Conservation (phyloP, 2,888 invertebrate genomes). For the Nymphalis c-album region DNA sequence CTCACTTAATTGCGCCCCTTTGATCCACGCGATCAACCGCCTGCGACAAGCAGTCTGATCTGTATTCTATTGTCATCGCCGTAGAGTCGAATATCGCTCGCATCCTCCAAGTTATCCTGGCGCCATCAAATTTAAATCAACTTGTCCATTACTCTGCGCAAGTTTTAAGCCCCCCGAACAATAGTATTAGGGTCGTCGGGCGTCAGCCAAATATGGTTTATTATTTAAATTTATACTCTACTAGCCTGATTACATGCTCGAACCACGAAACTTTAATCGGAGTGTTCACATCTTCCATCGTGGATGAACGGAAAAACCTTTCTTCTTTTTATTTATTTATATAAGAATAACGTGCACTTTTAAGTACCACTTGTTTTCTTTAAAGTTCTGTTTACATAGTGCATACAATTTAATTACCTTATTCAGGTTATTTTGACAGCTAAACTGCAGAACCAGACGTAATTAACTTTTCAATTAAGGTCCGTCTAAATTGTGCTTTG, state of each 20-base stretch:
- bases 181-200: slow-evolving; percentile 8
- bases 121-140: slow-evolving; percentile 22
- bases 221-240: slow-evolving; percentile 9
- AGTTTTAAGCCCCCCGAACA: slow-evolving; percentile 12
- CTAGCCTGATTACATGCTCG: neutral
- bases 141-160: slow-evolving; percentile 16
- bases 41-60: too few species aligned
- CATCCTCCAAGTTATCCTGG: neutral
- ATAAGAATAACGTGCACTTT: too few species aligned
- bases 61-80: neutral
- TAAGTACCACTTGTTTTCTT: too few species aligned
- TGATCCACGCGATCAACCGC: slow-evolving; percentile 12
- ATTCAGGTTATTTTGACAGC: too few species aligned
- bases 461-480: too few species aligned
- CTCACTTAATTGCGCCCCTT: slow-evolving; percentile 21
- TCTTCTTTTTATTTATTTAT: too few species aligned
- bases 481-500: too few species aligned
- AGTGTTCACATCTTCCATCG: neutral
- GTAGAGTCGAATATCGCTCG: neutral
- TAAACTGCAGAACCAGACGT: too few species aligned
- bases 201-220: neutral
- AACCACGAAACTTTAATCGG: slow-evolving; percentile 1
- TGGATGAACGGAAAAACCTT: too few species aligned
- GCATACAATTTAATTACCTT: too few species aligned
- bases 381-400: too few species aligned